Conservation (phyloP, 2,888 invertebrate species). For the Xanthorhoe spadicearia region DNA sequence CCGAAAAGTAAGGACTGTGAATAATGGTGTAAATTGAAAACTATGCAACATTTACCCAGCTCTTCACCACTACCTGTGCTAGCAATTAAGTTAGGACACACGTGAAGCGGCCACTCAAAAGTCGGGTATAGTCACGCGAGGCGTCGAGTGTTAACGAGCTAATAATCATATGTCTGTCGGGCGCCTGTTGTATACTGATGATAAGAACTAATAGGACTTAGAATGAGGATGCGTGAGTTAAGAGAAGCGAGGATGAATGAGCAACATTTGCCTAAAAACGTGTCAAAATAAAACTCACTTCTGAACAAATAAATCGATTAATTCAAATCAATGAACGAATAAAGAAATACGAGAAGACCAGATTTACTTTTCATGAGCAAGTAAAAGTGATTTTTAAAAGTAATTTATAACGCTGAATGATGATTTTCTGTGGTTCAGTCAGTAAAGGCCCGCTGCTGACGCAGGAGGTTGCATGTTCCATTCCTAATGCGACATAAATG, state of each 20-base stretch:
- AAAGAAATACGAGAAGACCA: too few relatives aligned
- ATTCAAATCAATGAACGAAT: too few relatives aligned
- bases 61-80: background rate
- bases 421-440: too few relatives aligned
- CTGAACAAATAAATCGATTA: too few relatives aligned
- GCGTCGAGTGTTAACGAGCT: conserved; percentile 28
- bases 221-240: background rate
- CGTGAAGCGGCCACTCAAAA: conserved; percentile 13
- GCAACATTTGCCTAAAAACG: background rate
- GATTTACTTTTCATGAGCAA: too few relatives aligned
- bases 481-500: too few relatives aligned
- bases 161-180: conserved; percentile 27
- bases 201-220: conserved; percentile 23
- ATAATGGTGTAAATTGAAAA: background rate
- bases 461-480: too few relatives aligned
- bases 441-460: too few relatives aligned
- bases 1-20: background rate
- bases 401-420: too few relatives aligned
- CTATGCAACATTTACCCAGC: background rate
- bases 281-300: background rate
- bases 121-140: conserved; percentile 27
- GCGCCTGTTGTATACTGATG: conserved; percentile 26
- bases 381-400: too few relatives aligned
- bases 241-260: background rate
- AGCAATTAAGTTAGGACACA: conserved; percentile 15